phyloP scores from a whole-genome alignment of 2,113 vertebrate species.

The Heterotis niloticus region DNA sequence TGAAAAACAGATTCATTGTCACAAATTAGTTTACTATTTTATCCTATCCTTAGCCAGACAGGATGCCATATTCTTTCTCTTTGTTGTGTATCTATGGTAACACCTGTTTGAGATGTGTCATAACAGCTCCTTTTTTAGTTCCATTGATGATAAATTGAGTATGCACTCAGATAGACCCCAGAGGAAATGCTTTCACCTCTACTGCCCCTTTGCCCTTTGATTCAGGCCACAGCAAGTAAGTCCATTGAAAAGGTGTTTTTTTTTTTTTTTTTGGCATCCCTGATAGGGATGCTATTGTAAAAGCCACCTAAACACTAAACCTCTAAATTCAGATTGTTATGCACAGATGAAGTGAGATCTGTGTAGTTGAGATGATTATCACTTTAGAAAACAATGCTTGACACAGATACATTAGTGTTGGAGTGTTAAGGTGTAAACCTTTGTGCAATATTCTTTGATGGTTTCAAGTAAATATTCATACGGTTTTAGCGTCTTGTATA shows the following conservation, averaged over 20 bases:
- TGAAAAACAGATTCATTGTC: too few species aligned
- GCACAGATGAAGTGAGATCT: conserved; percentile 9
- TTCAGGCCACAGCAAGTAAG: not conserved
- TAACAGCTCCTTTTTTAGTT: not conserved
- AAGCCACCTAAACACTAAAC: conserved; percentile 10
- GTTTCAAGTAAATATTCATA: conserved; percentile 29
- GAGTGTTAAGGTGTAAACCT: conserved; percentile 24
- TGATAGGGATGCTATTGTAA: not conserved
- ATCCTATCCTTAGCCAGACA: too few species aligned
- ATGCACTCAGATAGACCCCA: not conserved
- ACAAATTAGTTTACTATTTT: too few species aligned
- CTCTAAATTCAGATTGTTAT: conserved; percentile 13
- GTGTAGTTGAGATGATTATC: conserved; percentile 2
- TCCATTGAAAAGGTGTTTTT: not conserved
- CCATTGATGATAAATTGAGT: too few species aligned
- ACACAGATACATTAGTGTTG: conserved; percentile 15
- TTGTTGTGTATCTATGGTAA: too few species aligned
- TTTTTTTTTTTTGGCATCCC: not conserved
- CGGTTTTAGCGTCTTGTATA: conserved; percentile 1
- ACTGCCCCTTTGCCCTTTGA: not conserved
- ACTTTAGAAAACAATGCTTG: conserved; percentile 22
- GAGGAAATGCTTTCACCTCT: too few species aligned
- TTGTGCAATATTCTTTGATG: conserved; percentile 28
- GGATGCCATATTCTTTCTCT: too few species aligned
- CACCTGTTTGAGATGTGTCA: not conserved